Evolutionary conservation across 2,797 vertebrate genomes (phyloP).

Genomic region (Hydrolagus colliei): DNA sequence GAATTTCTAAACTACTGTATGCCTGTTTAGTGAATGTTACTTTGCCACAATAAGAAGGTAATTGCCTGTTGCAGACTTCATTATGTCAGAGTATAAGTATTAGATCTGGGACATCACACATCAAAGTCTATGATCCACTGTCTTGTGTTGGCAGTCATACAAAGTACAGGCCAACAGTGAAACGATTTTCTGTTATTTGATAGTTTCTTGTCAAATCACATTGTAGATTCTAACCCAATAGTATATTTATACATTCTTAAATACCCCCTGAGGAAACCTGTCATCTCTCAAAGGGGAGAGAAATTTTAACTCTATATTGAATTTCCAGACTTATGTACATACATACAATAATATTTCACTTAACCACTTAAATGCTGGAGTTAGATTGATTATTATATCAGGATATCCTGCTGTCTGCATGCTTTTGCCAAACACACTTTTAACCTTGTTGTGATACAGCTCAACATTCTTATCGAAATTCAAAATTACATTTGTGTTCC

Average conservation of each 20-base stretch:
- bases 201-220: constrained; percentile 31
- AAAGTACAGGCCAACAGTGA: constrained; percentile 27
- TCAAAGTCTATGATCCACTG: constrained; percentile 31
- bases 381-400: background rate
- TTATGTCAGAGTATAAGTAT: constrained; percentile 30
- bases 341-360: constrained; percentile 22
- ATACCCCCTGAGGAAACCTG: constrained; percentile 31
- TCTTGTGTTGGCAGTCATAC: constrained; percentile 31
- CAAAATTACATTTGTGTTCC: background rate
- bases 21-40: constrained; percentile 29
- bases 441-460: background rate
- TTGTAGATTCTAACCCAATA: constrained; percentile 28
- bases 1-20: constrained; percentile 5
- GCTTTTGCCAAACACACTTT: background rate
- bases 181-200: constrained; percentile 30
- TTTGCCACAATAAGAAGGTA: constrained; percentile 28
- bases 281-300: constrained; percentile 27
- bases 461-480: background rate
- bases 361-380: constrained; percentile 25
- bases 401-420: background rate
- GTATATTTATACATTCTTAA: constrained; percentile 31
- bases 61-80: constrained; percentile 25
- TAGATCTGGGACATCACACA: constrained; percentile 31
- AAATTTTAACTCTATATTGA: constrained; percentile 31
- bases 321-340: constrained; percentile 27